These are phyloP conservation scores for Monochamus alternatus DNA, from an alignment of 2,888 invertebrate species.

Conservation along the genomic window DNA sequence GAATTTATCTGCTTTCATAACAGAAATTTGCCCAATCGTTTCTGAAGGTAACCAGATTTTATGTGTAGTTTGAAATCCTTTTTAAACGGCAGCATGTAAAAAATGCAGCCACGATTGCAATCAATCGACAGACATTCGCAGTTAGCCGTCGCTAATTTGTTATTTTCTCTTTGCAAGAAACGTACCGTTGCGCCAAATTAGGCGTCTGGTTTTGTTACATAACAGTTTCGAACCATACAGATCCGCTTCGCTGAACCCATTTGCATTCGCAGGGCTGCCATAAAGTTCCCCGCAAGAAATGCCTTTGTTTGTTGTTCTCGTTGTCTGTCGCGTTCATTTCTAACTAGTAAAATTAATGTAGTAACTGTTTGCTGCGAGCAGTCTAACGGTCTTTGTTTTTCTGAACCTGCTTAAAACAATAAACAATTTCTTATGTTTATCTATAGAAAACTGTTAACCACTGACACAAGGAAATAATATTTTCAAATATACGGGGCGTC, in stretches of 20 bases:
- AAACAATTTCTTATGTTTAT: no score
- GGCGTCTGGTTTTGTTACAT: conserved; percentile 7
- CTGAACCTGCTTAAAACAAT: no score
- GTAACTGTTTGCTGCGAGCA: no score
- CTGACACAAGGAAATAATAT: no score
- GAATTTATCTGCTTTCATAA: background rate
- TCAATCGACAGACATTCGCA: background rate
- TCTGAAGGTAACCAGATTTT: background rate
- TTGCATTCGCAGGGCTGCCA: conserved; percentile 2
- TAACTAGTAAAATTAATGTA: no score
- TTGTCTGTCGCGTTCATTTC: no score
- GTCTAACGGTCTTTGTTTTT: no score
- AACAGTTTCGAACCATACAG: background rate
- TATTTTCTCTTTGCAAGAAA: conserved; percentile 13
- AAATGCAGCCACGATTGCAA: background rate
- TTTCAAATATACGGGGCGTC: no score
- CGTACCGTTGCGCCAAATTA: conserved; percentile 8
- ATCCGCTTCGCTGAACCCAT: background rate
- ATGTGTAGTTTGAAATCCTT: background rate
- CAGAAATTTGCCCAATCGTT: background rate
- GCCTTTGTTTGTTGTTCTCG: background rate
- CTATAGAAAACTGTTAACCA: no score
- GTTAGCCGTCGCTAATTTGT: conserved; percentile 4
- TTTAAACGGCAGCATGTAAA: background rate
- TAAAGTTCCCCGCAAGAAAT: background rate